Percentiles rank a stretch among this genome's conserved stretches.
These are phyloP conservation scores for Pteromalus puparum DNA, from an alignment of 1,140 invertebrate species.

Conservation along the genomic window DNA sequence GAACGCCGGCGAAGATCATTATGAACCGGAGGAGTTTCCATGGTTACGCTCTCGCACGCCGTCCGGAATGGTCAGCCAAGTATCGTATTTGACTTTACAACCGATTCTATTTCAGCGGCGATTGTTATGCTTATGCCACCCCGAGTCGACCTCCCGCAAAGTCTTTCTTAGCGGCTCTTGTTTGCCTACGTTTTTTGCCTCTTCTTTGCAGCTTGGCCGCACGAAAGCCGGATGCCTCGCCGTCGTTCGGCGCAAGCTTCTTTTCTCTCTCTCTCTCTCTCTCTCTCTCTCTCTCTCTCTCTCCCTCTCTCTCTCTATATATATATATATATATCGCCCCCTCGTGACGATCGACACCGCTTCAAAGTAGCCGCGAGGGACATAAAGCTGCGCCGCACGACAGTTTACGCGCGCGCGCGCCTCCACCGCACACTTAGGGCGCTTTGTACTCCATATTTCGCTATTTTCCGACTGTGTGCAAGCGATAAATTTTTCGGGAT, in stretches of 20 bases:
- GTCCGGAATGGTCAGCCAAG: constrained; percentile 70
- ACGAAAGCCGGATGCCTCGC: neutral
- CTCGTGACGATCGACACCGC: constrained; percentile 16
- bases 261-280: constrained; percentile 20
- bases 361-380: constrained; percentile 42
- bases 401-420: constrained; percentile 45
- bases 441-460: neutral
- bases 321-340: no score
- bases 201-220: neutral
- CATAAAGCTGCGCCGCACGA: constrained; percentile 23
- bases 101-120: constrained; percentile 62
- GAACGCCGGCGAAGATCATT: constrained; percentile 70
- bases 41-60: constrained; percentile 69
- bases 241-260: neutral
- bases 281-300: no score
- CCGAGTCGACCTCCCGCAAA: constrained; percentile 20
- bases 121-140: constrained; percentile 69
- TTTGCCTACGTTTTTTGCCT: neutral
- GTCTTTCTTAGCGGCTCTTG: constrained; percentile 32
- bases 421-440: constrained; percentile 32
- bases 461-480: no score
- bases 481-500: no score
- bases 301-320: no score
- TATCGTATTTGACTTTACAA: constrained; percentile 73
- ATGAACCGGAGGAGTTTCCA: constrained; percentile 71